These are phyloP conservation scores for Drosophila biarmipes DNA, from an alignment of 1,140 invertebrate genomes.

Conservation along the genomic window DNA sequence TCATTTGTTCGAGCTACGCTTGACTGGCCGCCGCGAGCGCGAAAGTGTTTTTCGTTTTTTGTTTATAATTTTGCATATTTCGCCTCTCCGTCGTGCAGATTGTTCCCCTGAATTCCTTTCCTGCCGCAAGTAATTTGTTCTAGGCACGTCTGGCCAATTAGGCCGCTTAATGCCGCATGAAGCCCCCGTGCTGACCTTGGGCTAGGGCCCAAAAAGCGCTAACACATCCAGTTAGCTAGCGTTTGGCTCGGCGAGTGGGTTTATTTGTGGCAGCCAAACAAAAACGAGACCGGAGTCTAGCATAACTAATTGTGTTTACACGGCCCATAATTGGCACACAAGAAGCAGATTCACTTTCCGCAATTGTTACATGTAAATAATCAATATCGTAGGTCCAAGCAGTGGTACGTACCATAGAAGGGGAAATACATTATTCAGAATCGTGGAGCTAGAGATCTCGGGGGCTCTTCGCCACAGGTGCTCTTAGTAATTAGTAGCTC, in stretches of 20 bases:
- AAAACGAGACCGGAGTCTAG: slow-evolving; percentile 10
- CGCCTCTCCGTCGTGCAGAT: slow-evolving; percentile 6
- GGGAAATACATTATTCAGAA: slow-evolving; percentile 6
- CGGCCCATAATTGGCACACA: slow-evolving; percentile 29
- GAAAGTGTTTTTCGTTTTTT: slow-evolving; percentile 65
- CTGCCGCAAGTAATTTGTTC: slow-evolving; percentile 10
- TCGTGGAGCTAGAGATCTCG: neutral
- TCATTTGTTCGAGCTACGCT: slow-evolving; percentile 60
- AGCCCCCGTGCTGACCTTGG: slow-evolving; percentile 57
- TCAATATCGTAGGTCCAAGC: slow-evolving; percentile 15
- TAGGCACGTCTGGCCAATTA: slow-evolving; percentile 53
- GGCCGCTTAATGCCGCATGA: slow-evolving; percentile 66
- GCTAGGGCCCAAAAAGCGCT: slow-evolving; percentile 42
- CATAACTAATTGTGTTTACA: slow-evolving; percentile 50
- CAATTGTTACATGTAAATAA: slow-evolving; percentile 27
- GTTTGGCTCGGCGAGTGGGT: neutral
- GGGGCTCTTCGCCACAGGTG: neutral
- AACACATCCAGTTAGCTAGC: slow-evolving; percentile 6
- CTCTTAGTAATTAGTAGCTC: neutral
- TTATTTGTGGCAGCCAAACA: slow-evolving; percentile 13
- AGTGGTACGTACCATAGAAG: neutral
- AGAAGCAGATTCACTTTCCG: slow-evolving; percentile 42
- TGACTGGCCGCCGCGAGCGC: slow-evolving; percentile 46
- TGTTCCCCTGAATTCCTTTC: slow-evolving; percentile 5
- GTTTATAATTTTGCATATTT: slow-evolving; percentile 12